Base-by-base conservation (phyloP, 2,888 invertebrate genomes). In the Andricus quercusramuli region DNA sequence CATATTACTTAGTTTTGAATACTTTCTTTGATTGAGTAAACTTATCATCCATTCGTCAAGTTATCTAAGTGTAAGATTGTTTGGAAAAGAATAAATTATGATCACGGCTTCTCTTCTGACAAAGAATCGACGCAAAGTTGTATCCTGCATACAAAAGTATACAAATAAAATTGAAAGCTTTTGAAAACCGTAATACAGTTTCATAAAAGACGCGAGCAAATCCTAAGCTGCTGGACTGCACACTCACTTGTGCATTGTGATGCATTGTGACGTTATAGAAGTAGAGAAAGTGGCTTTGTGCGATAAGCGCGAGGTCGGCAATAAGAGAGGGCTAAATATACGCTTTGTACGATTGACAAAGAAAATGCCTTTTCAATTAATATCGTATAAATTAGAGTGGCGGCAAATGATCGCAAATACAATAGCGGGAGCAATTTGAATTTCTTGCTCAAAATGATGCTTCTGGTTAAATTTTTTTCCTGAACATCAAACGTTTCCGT, bases 261-360 rank as follows among this genome's bases (percentile, higher is more conserved):
- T 70, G 70, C 51, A 51, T 70, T 70, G 70, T 47, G 74, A 56
- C 74, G 56, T 56, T 70, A 22, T 70, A 51, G 70, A 51, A 70
- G 70, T 29, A 70, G 51, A 70, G 70, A 70, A 70, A 70, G 70
- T 70, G 51, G 51, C 51, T 70, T 74, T 74, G 56, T 74, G 74
- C 74, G 74, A 74, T 74, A 74, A 74, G 74, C 74, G 56, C 74
- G 74, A 74, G 74, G 74, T 74, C 74, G 56, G 22, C 74, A 74
- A 29, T 74, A 74, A 25, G 25, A 74, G 74, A 56, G 74, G 51
- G 51, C 74, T 74, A 74, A 74, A 74, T 74, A 74, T 74, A 74
- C 74, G 56, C n/a, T 32, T 74, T n/a, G 15, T 44, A 56, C 32
- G 51, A 74, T 74, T 32, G 74, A 22, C 56, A 74, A 56, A 74